Conservation (phyloP, 1,140 invertebrate genomes). For the Pentalonia nigronervosa region DNA sequence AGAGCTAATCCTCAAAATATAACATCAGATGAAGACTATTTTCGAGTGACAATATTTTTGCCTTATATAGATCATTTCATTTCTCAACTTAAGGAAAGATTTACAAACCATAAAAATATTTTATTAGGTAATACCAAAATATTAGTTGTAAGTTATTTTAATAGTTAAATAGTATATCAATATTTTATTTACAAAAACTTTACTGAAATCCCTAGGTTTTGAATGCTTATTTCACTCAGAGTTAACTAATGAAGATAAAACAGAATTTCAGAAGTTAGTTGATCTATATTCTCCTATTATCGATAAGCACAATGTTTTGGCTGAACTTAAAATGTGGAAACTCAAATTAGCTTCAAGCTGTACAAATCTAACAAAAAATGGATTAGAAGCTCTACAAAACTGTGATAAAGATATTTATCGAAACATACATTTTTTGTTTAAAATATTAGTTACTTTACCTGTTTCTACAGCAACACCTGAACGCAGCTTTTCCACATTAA, state of each 20-base stretch:
- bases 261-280: neutral
- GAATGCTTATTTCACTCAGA: conserved; percentile 3
- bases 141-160: neutral
- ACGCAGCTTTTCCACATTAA: neutral
- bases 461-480: neutral
- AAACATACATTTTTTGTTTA: neutral
- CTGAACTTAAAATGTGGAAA: neutral
- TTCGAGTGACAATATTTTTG: neutral
- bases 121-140: neutral
- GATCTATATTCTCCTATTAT: neutral
- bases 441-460: conserved; percentile 6
- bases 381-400: neutral
- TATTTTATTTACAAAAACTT: too few species aligned
- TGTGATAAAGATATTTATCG: neutral
- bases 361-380: neutral
- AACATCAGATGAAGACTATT: neutral
- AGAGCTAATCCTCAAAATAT: conserved; percentile 23
- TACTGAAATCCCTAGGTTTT: neutral
- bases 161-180: neutral
- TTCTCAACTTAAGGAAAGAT: neutral
- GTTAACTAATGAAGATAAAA: neutral
- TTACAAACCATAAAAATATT: neutral
- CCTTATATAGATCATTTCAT: conserved; percentile 17
- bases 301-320: neutral
- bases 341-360: neutral